A percentile compares a stretch with the other conserved stretches of the same genome.
Conservation (phyloP, 2,797 vertebrate genomes). For the Ispidina picta region DNA sequence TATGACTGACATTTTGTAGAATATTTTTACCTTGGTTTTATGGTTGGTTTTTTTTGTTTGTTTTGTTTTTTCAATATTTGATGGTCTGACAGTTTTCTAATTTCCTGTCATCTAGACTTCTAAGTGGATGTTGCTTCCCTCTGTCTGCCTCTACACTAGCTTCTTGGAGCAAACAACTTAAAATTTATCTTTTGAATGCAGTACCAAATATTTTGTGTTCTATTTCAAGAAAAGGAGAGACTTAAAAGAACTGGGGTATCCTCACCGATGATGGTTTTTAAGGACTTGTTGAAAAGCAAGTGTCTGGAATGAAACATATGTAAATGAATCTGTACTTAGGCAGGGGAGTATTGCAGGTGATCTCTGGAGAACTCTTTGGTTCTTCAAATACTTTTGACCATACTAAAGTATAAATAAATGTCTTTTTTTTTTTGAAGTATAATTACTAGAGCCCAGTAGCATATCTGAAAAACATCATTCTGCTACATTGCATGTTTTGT, state of each 20-base stretch:
- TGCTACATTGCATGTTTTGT: background rate
- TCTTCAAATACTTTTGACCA: background rate
- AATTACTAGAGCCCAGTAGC: background rate
- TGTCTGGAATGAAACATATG: background rate
- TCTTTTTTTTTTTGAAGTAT: background rate
- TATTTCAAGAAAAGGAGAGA: background rate
- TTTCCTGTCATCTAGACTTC: background rate
- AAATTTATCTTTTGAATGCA: background rate
- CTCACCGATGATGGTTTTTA: background rate
- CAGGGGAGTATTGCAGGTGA: background rate
- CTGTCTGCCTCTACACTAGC: background rate
- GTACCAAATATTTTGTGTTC: background rate
- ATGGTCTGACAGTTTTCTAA: background rate
- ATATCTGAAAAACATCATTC: background rate
- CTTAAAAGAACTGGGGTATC: background rate
- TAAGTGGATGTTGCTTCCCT: background rate
- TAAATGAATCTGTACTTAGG: background rate
- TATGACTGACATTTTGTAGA: background rate
- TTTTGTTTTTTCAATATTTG: background rate
- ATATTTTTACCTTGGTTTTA: background rate
- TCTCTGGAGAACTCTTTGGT: background rate
- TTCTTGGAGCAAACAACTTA: background rate
- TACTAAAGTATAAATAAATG: background rate
- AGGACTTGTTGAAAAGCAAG: background rate
- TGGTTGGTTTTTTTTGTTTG: too few species aligned